Evolutionary conservation across 2,113 vertebrate genomes (phyloP).

Genomic region (Phoenicopterus ruber): DNA sequence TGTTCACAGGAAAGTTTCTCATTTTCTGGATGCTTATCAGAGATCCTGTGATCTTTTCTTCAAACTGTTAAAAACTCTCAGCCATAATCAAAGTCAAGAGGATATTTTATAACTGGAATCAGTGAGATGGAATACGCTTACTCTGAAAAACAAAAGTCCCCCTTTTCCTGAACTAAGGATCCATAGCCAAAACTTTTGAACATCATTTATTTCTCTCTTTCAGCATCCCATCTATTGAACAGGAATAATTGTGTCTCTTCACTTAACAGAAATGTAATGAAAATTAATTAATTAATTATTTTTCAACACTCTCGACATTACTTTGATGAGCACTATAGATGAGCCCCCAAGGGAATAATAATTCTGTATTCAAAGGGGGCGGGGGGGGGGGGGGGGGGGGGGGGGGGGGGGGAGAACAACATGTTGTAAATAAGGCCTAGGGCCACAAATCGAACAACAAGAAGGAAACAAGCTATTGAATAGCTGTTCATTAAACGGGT

Average conservation of each 20-base stretch:
- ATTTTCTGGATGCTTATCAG: neutral
- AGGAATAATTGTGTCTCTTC: neutral
- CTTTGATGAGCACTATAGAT: neutral
- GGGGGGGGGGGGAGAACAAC: neutral
- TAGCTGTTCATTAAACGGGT: neutral
- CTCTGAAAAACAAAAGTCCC: neutral
- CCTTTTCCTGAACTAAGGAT: neutral
- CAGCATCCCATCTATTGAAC: neutral
- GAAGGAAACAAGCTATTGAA: neutral
- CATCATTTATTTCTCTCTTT: neutral
- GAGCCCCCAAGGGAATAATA: neutral
- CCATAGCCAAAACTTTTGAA: neutral
- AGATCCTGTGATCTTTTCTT: neutral
- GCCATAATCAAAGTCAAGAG: neutral
- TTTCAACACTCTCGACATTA: neutral
- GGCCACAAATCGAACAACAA: neutral
- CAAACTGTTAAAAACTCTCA: neutral
- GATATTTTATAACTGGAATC: neutral
- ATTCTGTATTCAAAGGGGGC: neutral
- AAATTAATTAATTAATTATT: neutral
- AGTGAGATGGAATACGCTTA: neutral
- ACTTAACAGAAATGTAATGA: neutral
- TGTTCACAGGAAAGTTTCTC: neutral
- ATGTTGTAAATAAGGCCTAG: neutral
- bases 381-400: too few relatives aligned